Percentiles rank a stretch among this genome's conserved stretches.
Evolutionary conservation across 2,888 invertebrate genomes (phyloP).

Genomic region (Drosophila bunnanda): DNA sequence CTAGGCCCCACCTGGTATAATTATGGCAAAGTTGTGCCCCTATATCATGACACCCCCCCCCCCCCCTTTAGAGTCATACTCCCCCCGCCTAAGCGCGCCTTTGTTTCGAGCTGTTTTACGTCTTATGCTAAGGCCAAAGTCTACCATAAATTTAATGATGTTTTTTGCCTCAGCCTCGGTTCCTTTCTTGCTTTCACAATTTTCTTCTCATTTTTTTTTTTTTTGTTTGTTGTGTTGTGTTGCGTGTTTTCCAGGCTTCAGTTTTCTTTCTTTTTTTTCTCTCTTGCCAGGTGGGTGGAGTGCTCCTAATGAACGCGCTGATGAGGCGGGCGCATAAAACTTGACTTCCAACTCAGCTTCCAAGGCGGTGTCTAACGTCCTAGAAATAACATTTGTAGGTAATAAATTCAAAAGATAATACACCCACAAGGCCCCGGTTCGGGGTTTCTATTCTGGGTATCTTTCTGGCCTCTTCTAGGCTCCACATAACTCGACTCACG

Average conservation of each 20-base stretch:
- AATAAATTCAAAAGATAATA: slow-evolving; percentile 80
- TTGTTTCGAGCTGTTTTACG: slow-evolving; percentile 44
- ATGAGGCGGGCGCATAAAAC: slow-evolving; percentile 62
- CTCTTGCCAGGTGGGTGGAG: neutral
- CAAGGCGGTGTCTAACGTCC: slow-evolving; percentile 72
- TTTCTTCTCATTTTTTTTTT: slow-evolving; percentile 4
- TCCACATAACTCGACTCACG: slow-evolving; percentile 58
- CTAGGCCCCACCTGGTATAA: slow-evolving; percentile 29
- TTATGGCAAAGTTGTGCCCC: slow-evolving; percentile 36
- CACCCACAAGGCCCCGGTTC: slow-evolving; percentile 63
- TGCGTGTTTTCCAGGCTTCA: slow-evolving; percentile 31
- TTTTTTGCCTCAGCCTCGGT: slow-evolving; percentile 51
- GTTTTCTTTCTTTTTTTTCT: slow-evolving; percentile 11
- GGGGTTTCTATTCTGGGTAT: slow-evolving; percentile 29
- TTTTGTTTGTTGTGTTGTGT: neutral
- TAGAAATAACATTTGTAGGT: slow-evolving; percentile 80
- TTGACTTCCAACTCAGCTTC: slow-evolving; percentile 19
- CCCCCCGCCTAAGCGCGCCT: slow-evolving; percentile 18
- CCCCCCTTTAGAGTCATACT: neutral
- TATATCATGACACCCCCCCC: slow-evolving; percentile 14
- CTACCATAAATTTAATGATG: slow-evolving; percentile 77
- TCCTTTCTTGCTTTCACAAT: slow-evolving; percentile 29
- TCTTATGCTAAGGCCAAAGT: slow-evolving; percentile 53
- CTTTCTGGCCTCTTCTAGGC: slow-evolving; percentile 32
- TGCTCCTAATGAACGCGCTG: slow-evolving; percentile 75